Base-by-base conservation (phyloP, 2,113 vertebrate genomes). In the Baryphthengus martii region DNA sequence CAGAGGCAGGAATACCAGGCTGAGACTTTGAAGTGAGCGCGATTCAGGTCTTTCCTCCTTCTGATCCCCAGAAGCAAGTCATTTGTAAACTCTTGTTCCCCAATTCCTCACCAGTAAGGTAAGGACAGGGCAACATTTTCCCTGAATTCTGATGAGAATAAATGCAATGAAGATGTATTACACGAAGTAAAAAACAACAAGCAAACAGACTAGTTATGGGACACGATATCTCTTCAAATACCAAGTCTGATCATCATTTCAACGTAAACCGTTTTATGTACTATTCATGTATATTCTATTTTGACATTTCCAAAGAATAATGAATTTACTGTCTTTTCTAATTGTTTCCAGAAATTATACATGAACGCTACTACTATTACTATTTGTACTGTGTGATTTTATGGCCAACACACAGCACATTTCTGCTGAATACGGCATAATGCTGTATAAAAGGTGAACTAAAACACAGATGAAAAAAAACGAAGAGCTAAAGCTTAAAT, bases 1-100 rank as follows among this genome's bases (percentile, higher is more conserved):
- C 33, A 39, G 49, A 29, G 5, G 19, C 0, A 0, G 15, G 31
- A 79, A 53, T 13, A 5, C 18, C 9, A 10, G 44, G 29, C 40
- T 20, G 13, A 63, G 49, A 56, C 19, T 40, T 47, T 62, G 52
- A 52, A 25, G 6, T 0, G 0, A 33, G 24, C 6, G 15, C 31
- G 2, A 37, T 65, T 71, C 50, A 58, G 28, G 65, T n/a, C 39
- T 56, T 45, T 45, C 28, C 47, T 62, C 11, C 67, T 72, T 45
- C 53, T 75, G 35, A 31, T 16, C 47, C 53, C 26, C 39, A 37
- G 21, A 74, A 31, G 11, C 1, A 8, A 56, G 21, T 42, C 10
- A 68, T 55, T 74, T 47, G 11, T 31, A 13, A 17, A 49, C 17
- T 75, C 17, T 35, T 33, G 5, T 63, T 68, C 35, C 26, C 18